Evolutionary conservation across 2,797 vertebrate species (phyloP), one percentile per base, ranked within the genome.

Genomic region (Sternotherus odoratus): DNA sequence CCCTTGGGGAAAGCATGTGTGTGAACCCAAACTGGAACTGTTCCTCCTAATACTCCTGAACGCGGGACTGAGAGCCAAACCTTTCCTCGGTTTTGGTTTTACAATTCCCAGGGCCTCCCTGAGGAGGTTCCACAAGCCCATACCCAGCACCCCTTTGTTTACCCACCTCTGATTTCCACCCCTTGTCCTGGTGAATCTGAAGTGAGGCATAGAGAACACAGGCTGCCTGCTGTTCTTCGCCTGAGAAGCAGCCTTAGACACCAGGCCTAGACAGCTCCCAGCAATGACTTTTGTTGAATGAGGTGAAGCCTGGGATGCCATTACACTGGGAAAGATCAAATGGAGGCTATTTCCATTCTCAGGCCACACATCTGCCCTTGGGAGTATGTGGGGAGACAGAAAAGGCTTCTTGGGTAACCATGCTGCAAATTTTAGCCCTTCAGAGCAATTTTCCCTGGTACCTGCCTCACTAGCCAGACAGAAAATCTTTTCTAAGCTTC

Each of bases 251-350:
- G 54, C n/a, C 79, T n/a, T 49, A 24, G 77, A 79, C 85, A 78
- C 74, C 48, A 75, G 53, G 53, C n/a, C 74, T 54, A 46, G 49
- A 49, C 48, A 77, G 81, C 79, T 85, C 94, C 95, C 93, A 83
- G 93, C 94, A 91, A 95, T 93, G 93, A 86, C 87, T 87, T 92
- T 83, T 94, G 91, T 88, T 95, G 95, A 95, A 94, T 94, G 91
- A 92, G 93, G 93, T 85, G 92, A 94, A 87, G 89, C 90, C 48
- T 80, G 13, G 79, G 93, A 63, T 60, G 75, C 90, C 91, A 94
- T 95, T 82, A 94, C 95, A 94, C 84, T 77, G 88, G 87, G 79
- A 84, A 82, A 96, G 94, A 95, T 96, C 96, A 96, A 82, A 95
- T n/a, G 84, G 28, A 77, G 56, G 91, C 57, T 51, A 87, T 94